Conservation (phyloP, 1,140 invertebrate genomes). For the Drosophila rhopaloa region DNA sequence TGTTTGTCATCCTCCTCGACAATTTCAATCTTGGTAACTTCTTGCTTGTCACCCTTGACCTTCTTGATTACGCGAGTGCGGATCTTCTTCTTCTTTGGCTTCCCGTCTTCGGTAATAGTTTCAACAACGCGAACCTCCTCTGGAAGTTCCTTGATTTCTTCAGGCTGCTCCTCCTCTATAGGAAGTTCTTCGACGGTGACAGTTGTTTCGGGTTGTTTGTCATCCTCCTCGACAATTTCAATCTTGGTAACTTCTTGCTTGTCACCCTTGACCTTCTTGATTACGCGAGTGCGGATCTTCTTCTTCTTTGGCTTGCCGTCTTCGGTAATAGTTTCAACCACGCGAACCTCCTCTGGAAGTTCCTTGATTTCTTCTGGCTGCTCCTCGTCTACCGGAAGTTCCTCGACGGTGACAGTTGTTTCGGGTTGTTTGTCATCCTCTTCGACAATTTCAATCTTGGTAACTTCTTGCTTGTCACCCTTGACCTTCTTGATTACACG, state of each 20-base stretch:
- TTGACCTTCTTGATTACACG: conserved; percentile 4
- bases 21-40: conserved; percentile 4
- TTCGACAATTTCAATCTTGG: conserved; percentile 1
- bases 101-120: background rate
- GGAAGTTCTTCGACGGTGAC: background rate
- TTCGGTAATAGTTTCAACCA: background rate
- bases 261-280: conserved; percentile 6
- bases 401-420: conserved; percentile 1
- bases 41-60: conserved; percentile 5
- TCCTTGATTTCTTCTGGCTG: background rate
- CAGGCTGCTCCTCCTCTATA: background rate
- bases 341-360: conserved; percentile 2
- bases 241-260: conserved; percentile 5
- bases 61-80: conserved; percentile 2
- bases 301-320: conserved; percentile 3
- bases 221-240: conserved; percentile 3
- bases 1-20: conserved; percentile 3
- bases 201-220: conserved; percentile 1
- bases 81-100: conserved; percentile 7
- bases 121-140: background rate
- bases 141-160: conserved; percentile 1
- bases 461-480: conserved; percentile 7
- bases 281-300: conserved; percentile 1
- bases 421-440: conserved; percentile 1
- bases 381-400: background rate